Percentiles rank a stretch among this genome's conserved stretches.
Conservation (phyloP, 2,113 vertebrate genomes). For the Silurus asotus region DNA sequence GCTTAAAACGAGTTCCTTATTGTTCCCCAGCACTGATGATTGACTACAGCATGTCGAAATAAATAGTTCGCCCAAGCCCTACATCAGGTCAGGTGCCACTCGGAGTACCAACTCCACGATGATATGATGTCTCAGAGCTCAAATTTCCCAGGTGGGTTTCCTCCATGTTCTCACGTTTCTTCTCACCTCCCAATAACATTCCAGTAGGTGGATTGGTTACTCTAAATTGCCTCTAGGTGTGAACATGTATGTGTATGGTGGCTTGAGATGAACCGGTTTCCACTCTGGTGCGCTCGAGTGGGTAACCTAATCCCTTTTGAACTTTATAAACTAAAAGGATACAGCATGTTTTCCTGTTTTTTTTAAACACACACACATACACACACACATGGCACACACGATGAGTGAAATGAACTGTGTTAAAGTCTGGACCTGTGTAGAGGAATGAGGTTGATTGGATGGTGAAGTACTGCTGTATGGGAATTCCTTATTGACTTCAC, state of each 20-base stretch:
- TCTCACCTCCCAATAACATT: not conserved
- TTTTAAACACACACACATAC: not conserved
- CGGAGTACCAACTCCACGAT: not conserved
- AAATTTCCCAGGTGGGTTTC: not conserved
- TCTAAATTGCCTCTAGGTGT: not conserved
- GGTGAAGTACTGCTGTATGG: not conserved
- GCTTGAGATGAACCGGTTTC: not conserved
- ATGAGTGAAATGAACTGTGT: not conserved
- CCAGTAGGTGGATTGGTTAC: not conserved
- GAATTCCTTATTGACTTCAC: not conserved
- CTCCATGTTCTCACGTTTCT: not conserved
- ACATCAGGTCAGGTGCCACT: no score
- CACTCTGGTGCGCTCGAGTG: not conserved
- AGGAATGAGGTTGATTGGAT: no score
- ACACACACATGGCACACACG: not conserved
- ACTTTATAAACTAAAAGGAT: not conserved
- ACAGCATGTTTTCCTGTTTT: not conserved
- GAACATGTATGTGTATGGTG: not conserved
- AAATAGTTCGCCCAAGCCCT: not conserved
- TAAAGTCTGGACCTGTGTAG: not conserved
- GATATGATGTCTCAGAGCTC: not conserved
- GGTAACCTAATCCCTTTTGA: not conserved
- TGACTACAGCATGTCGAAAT: not conserved
- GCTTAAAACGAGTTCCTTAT: not conserved
- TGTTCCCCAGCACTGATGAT: not conserved